A percentile compares a stretch with the other conserved stretches of the same genome.
phyloP scores from a whole-genome alignment of 1,140 invertebrate species.

The Drosophila carrolli region DNA sequence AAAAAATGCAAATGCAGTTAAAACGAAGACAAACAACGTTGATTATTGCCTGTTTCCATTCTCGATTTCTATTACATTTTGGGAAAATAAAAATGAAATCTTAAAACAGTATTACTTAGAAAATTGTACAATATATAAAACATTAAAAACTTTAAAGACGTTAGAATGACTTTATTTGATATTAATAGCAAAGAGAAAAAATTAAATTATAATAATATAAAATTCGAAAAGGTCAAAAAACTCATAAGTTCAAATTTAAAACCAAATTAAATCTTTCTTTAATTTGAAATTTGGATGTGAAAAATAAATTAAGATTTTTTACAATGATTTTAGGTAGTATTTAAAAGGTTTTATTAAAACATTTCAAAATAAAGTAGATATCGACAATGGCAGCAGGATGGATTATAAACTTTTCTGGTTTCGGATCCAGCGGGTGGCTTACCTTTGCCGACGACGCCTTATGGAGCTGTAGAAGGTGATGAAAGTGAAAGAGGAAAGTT shows the following conservation, averaged over 20 bases:
- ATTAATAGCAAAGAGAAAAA: too few relatives aligned
- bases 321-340: too few relatives aligned
- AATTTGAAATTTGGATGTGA: background rate
- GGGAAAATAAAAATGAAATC: background rate
- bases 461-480: constrained; percentile 62
- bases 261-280: too few relatives aligned
- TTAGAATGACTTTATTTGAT: too few relatives aligned
- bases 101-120: too few relatives aligned
- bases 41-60: constrained; percentile 14
- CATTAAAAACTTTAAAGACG: too few relatives aligned
- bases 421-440: constrained; percentile 35
- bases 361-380: background rate
- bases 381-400: background rate
- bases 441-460: constrained; percentile 78
- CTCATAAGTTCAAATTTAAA: too few relatives aligned
- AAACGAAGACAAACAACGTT: constrained; percentile 27
- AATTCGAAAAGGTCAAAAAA: too few relatives aligned
- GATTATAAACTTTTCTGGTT: background rate
- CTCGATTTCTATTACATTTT: constrained; percentile 7
- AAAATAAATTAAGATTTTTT: too few relatives aligned
- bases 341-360: too few relatives aligned
- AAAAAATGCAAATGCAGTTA: constrained; percentile 29
- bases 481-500: constrained; percentile 31
- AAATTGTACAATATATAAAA: too few relatives aligned
- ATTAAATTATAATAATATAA: too few relatives aligned